These are phyloP conservation scores for Edolisoma coerulescens DNA, from an alignment of 2,113 vertebrate genomes.

Conservation along the genomic window DNA sequence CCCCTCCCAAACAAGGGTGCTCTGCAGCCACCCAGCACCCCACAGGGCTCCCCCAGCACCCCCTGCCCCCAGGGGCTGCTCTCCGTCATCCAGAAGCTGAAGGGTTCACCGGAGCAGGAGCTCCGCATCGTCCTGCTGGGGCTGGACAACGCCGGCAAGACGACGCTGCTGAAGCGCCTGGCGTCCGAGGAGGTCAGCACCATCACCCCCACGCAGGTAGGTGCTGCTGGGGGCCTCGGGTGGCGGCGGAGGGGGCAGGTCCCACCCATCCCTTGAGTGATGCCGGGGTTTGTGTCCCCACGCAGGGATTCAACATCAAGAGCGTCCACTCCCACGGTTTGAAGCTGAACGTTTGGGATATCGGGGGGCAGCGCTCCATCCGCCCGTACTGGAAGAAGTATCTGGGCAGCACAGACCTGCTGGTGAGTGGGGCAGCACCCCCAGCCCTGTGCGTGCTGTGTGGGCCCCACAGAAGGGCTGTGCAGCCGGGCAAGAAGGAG, in stretches of 20 bases:
- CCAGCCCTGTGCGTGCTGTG: rapidly evolving
- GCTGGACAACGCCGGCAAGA: slow-evolving; percentile 87
- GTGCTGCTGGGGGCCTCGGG: background rate
- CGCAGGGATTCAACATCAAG: slow-evolving; percentile 85
- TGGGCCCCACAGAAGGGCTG: background rate
- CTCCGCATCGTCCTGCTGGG: slow-evolving; percentile 85
- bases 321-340: slow-evolving; percentile 83
- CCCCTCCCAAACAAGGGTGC: background rate
- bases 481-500: background rate
- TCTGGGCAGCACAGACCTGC: slow-evolving; percentile 81
- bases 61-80: slow-evolving; percentile 77
- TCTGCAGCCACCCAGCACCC: rapidly evolving
- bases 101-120: slow-evolving; percentile 78
- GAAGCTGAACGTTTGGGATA: slow-evolving; percentile 87
- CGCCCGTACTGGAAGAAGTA: slow-evolving; percentile 86
- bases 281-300: rapidly evolving
- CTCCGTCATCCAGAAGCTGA: slow-evolving; percentile 84
- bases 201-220: slow-evolving; percentile 86
- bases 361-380: slow-evolving; percentile 84
- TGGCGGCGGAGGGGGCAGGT: rapidly evolving
- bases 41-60: background rate
- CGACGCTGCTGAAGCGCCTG: slow-evolving; percentile 81
- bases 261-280: background rate
- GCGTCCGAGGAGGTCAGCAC: slow-evolving; percentile 85
- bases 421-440: slow-evolving; percentile 70